Evolutionary conservation across 2,113 vertebrate genomes (phyloP).

Genomic region (Sclerurus mexicanus): DNA sequence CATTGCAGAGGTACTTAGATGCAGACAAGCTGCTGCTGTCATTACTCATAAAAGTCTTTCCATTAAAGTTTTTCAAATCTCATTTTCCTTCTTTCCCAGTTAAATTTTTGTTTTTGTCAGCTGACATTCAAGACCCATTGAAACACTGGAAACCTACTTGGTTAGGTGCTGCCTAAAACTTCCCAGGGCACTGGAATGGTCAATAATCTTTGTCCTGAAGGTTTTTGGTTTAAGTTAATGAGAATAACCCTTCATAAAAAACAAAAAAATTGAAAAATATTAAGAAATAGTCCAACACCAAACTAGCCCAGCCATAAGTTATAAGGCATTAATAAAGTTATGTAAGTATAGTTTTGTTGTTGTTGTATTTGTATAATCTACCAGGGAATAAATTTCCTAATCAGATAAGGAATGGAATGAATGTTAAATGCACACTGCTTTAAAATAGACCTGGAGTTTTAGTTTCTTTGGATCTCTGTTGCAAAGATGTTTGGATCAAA

Average conservation of each 20-base stretch:
- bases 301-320: background rate
- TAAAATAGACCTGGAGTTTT: slow-evolving; percentile 69
- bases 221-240: background rate
- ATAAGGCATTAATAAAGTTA: background rate
- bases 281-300: background rate
- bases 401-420: slow-evolving; percentile 46
- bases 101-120: background rate
- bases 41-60: background rate
- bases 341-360: background rate
- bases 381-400: background rate
- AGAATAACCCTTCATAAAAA: background rate
- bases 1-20: background rate
- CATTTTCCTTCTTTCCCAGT: background rate
- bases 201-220: background rate
- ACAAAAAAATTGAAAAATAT: background rate
- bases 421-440: slow-evolving; percentile 50
- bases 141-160: background rate
- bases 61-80: background rate
- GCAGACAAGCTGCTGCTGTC: background rate
- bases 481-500: slow-evolving; percentile 71
- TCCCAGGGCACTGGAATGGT: background rate
- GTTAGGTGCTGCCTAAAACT: background rate
- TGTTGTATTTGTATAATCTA: background rate
- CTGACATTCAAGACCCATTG: background rate
- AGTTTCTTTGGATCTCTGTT: slow-evolving; percentile 66